phyloP scores from a whole-genome alignment of 2,888 invertebrate species.

The Fragum fragum region DNA sequence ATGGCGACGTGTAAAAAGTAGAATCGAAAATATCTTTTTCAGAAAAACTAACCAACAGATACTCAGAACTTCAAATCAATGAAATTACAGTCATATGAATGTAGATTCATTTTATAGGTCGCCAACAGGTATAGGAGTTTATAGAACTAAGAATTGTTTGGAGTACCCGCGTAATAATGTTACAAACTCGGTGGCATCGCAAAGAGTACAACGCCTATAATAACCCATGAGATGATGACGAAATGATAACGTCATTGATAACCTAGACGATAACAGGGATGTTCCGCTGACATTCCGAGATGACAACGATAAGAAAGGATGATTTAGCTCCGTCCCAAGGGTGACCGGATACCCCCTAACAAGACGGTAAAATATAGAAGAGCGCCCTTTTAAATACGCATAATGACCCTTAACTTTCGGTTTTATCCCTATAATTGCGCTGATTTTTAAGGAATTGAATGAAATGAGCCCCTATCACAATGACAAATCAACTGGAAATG shows the following conservation, averaged over 20 bases:
- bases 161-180: too few relatives aligned
- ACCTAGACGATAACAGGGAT: slow-evolving; percentile 45
- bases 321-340: slow-evolving; percentile 43
- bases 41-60: too few relatives aligned
- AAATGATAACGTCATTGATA: slow-evolving; percentile 53
- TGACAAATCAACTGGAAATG: slow-evolving; percentile 58
- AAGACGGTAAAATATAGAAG: slow-evolving; percentile 39
- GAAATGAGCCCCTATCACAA: slow-evolving; percentile 62
- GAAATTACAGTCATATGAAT: too few relatives aligned
- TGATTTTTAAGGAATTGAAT: slow-evolving; percentile 34
- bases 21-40: background rate
- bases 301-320: slow-evolving; percentile 45
- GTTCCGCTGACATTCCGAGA: slow-evolving; percentile 54
- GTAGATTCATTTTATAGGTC: too few relatives aligned
- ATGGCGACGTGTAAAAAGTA: background rate
- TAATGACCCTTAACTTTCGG: slow-evolving; percentile 65
- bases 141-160: too few relatives aligned
- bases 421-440: slow-evolving; percentile 58
- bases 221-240: slow-evolving; percentile 39
- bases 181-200: background rate
- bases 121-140: too few relatives aligned
- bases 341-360: slow-evolving; percentile 61
- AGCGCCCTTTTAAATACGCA: slow-evolving; percentile 52
- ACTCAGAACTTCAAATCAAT: too few relatives aligned
- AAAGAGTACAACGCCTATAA: background rate